phyloP scores from a whole-genome alignment of 2,888 invertebrate species.

The Apotomis turbidana region DNA sequence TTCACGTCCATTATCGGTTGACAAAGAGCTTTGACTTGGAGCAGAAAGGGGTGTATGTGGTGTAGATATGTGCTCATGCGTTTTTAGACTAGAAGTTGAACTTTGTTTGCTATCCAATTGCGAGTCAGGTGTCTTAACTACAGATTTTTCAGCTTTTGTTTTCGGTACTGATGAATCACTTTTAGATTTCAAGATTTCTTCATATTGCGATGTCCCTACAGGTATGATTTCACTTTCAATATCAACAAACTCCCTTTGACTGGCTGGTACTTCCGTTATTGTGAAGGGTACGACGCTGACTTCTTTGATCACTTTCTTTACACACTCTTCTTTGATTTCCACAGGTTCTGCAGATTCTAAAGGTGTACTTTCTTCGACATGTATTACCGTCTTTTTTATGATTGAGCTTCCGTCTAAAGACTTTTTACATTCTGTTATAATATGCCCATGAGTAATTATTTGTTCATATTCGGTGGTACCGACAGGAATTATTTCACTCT shows the following conservation, averaged over 20 bases:
- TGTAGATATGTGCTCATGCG: slow-evolving; percentile 79
- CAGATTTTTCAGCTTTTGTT: slow-evolving; percentile 73
- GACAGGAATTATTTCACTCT: slow-evolving; percentile 76
- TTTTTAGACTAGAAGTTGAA: slow-evolving; percentile 84
- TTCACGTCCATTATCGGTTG: slow-evolving; percentile 86
- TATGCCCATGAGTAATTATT: slow-evolving; percentile 65
- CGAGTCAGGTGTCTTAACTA: slow-evolving; percentile 71
- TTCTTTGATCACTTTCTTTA: slow-evolving; percentile 67
- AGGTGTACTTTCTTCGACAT: slow-evolving; percentile 58
- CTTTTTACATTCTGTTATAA: slow-evolving; percentile 71
- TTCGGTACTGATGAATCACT: slow-evolving; percentile 81
- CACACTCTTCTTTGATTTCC: slow-evolving; percentile 64
- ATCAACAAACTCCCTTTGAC: slow-evolving; percentile 81
- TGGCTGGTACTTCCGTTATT: slow-evolving; percentile 71
- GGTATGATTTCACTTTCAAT: slow-evolving; percentile 76
- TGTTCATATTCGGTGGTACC: slow-evolving; percentile 76
- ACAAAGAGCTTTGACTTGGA: slow-evolving; percentile 86
- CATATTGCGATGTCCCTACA: slow-evolving; percentile 72
- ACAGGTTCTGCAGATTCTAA: slow-evolving; percentile 44
- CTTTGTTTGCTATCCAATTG: slow-evolving; percentile 82
- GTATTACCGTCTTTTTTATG: slow-evolving; percentile 54
- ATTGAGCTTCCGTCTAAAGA: slow-evolving; percentile 58
- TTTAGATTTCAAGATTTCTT: slow-evolving; percentile 79
- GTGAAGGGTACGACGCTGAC: slow-evolving; percentile 77
- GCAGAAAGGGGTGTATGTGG: slow-evolving; percentile 85